Evolutionary conservation across 1,140 invertebrate species (phyloP).

Genomic region (Bombus vancouverensis): DNA sequence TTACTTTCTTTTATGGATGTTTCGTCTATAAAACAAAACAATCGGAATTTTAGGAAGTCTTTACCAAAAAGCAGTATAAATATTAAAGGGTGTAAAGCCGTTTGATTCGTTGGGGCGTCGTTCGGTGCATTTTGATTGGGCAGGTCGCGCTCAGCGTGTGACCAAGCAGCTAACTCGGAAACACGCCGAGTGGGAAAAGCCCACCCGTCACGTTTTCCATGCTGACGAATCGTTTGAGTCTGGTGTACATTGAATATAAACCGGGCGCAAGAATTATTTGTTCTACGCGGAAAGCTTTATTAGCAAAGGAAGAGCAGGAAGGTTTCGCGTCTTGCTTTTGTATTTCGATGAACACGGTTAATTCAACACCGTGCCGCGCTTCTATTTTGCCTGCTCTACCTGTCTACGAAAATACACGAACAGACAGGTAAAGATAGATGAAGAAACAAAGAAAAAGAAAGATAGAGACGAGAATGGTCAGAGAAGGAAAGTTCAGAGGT

Average conservation of each 20-base stretch:
- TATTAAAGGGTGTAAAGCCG: background rate
- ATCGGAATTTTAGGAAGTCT: background rate
- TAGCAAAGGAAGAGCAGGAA: conserved; percentile 27
- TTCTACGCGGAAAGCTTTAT: conserved; percentile 49
- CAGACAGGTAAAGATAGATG: conserved; percentile 3
- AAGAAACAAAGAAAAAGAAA: background rate
- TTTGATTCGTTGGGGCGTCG: background rate
- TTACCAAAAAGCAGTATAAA: background rate
- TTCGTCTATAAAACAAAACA: background rate
- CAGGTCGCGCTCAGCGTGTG: background rate
- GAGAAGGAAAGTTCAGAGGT: conserved; percentile 9
- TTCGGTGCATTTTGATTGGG: background rate
- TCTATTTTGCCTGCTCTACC: background rate
- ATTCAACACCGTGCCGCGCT: conserved; percentile 23
- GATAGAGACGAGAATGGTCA: too few species aligned
- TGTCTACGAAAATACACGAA: conserved; percentile 26
- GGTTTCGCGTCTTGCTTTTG: conserved; percentile 11
- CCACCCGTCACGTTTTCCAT: conserved; percentile 1
- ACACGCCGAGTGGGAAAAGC: background rate
- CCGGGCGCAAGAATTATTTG: conserved; percentile 28
- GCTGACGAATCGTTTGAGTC: conserved; percentile 39
- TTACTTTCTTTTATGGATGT: too few species aligned
- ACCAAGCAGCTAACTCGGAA: background rate
- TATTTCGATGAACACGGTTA: conserved; percentile 45
- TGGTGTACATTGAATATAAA: conserved; percentile 39